A percentile compares a stretch with the other conserved stretches of the same genome.
phyloP scores from a whole-genome alignment of 1,140 invertebrate genomes.

The Acromyrmex echinatior region DNA sequence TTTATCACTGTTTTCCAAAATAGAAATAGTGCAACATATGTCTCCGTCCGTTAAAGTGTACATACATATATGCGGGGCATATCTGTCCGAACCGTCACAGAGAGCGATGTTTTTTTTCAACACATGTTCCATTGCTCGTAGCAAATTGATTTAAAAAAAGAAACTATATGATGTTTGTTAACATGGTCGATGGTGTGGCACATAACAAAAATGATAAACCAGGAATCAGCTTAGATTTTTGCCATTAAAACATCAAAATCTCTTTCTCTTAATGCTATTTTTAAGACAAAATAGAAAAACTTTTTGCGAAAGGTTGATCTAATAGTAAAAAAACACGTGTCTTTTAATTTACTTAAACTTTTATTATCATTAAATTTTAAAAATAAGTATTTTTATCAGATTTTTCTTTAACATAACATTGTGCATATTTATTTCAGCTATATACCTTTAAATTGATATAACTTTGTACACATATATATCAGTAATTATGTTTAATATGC shows the following conservation, averaged over 20 bases:
- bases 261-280: neutral
- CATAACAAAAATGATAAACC: neutral
- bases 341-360: neutral
- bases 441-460: neutral
- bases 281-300: neutral
- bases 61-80: conserved; percentile 10
- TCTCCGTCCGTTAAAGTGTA: conserved; percentile 29
- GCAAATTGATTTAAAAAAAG: conserved; percentile 49
- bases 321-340: no score
- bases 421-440: no score
- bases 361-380: neutral
- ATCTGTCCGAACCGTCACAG: conserved; percentile 19
- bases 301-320: neutral
- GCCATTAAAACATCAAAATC: neutral
- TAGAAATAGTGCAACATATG: conserved; percentile 37
- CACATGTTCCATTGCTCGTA: conserved; percentile 33
- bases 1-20: conserved; percentile 47
- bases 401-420: neutral
- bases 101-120: conserved; percentile 38
- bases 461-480: neutral
- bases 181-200: neutral
- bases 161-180: neutral
- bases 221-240: conserved; percentile 4
- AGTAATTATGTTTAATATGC: conserved; percentile 42
- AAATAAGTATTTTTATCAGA: neutral